Evolutionary conservation across 2,888 invertebrate species (phyloP), one percentile per base, ranked within the genome.

Genomic region (Pseudeuparius sepicola): DNA sequence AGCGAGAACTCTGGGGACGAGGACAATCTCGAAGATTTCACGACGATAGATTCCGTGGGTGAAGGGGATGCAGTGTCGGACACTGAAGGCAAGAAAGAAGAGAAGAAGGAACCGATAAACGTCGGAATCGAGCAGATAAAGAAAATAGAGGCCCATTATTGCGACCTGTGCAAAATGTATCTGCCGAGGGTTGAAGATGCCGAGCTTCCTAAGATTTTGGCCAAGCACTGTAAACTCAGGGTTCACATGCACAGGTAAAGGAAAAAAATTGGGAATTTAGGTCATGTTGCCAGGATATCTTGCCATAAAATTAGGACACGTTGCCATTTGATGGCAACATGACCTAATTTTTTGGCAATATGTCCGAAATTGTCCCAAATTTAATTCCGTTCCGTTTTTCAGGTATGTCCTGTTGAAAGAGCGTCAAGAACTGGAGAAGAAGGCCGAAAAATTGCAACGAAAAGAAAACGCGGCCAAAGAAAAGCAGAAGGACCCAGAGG

Each of bases 41-140:
- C 85, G 70, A 86, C 87, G 1, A 71, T 88, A n/a, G 87, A 88
- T 61, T 86, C 87, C 3, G 83, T 87, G 16, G 87, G 87, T 4
- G 85, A 85, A 60, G 84, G 84, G 60, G 85, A 85, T 61, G 81
- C 10, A 41, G 46, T 31, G 9, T 46, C 45, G 20, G 47, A 45
- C 9, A 56, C 53, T 49, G 67, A 61, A 28, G 64, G 62, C 23
- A 44, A 53, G 38, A 47, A 52, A 11, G 62, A 60, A 38, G 58
- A 49, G 63, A 57, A 68, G 4, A 77, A 79, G 50, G 75, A 76
- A 41, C 76, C 76, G 55, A 75, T 78, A 6, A 78, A 79, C 46
- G 77, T 83, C 36, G 84, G 86, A 7, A 71, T 75, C 33, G 84
- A 87, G 46, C 81, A 77, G 51, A 77, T 86, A 28, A 80, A 80